These are phyloP conservation scores for Sebastes diaconus DNA, from an alignment of 2,797 vertebrate species.

Conservation along the genomic window DNA sequence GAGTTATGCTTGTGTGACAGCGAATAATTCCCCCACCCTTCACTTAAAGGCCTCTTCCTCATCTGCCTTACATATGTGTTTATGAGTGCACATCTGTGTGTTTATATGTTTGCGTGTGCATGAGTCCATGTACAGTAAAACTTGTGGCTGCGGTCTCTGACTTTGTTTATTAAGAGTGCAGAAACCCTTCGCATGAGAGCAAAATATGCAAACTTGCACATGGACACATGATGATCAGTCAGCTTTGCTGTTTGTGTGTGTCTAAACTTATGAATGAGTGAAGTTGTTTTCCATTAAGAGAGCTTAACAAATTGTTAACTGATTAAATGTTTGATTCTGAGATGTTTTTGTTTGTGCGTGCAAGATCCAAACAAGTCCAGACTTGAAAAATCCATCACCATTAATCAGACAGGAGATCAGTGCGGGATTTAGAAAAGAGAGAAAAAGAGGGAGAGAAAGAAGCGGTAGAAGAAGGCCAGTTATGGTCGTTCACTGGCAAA, in stretches of 20 bases:
- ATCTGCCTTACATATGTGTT: constrained; percentile 68
- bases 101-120: constrained; percentile 34
- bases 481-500: constrained; percentile 34
- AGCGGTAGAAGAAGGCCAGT: constrained; percentile 12
- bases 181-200: constrained; percentile 21
- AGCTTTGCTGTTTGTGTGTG: constrained; percentile 11
- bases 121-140: constrained; percentile 30
- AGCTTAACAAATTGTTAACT: neutral
- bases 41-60: constrained; percentile 27
- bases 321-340: constrained; percentile 2
- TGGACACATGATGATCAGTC: neutral
- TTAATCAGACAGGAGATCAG: constrained; percentile 32
- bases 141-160: constrained; percentile 23
- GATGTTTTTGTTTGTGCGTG: constrained; percentile 1
- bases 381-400: constrained; percentile 21
- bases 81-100: constrained; percentile 36
- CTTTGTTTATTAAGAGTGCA: constrained; percentile 35
- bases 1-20: constrained; percentile 29
- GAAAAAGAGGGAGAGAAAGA: constrained; percentile 10
- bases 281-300: constrained; percentile 6
- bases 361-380: constrained; percentile 12
- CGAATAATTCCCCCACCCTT: constrained; percentile 5
- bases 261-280: constrained; percentile 19
- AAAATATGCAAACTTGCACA: neutral
- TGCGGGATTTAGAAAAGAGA: constrained; percentile 5